Evolutionary conservation across 2,888 invertebrate genomes (phyloP).

Genomic region (Holacanthella duospinosa): DNA sequence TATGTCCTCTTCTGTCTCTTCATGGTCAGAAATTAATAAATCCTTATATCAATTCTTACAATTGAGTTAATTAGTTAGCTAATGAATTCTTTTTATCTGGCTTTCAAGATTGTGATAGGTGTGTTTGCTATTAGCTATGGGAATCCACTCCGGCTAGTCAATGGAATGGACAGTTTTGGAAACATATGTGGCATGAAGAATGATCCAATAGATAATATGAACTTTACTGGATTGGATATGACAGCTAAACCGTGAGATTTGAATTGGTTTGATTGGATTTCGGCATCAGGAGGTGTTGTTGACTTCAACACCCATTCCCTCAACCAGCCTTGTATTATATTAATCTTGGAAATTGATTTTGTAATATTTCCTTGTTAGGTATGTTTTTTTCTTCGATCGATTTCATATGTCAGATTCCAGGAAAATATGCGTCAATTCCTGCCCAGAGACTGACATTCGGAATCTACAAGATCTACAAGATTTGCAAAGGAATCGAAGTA

Average conservation of each 20-base stretch:
- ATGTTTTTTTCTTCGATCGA: conserved; percentile 73
- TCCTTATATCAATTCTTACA: conserved; percentile 42
- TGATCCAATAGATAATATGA: conserved; percentile 59
- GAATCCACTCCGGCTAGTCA: conserved; percentile 70
- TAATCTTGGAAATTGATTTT: neutral
- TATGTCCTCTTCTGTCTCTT: conserved; percentile 71
- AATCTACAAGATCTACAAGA: conserved; percentile 56
- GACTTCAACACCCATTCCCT: too few relatives aligned
- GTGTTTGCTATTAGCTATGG: conserved; percentile 81
- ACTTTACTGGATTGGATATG: conserved; percentile 69
- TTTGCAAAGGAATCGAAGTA: conserved; percentile 62
- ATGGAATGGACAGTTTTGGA: conserved; percentile 88
- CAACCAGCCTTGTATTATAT: neutral
- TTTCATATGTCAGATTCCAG: conserved; percentile 62
- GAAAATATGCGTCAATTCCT: conserved; percentile 80
- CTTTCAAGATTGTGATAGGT: conserved; percentile 71
- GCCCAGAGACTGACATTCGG: conserved; percentile 59
- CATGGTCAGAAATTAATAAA: too few relatives aligned
- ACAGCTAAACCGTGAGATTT: conserved; percentile 53
- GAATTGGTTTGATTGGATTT: neutral
- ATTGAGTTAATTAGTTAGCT: neutral
- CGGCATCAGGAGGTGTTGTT: too few relatives aligned
- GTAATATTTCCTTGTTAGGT: conserved; percentile 43
- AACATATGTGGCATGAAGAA: conserved; percentile 87
- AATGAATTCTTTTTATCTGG: too few relatives aligned